A percentile compares a stretch with the other conserved stretches of the same genome.
Evolutionary conservation across 2,113 vertebrate genomes (phyloP).

Genomic region (Anarrhichthys ocellatus): DNA sequence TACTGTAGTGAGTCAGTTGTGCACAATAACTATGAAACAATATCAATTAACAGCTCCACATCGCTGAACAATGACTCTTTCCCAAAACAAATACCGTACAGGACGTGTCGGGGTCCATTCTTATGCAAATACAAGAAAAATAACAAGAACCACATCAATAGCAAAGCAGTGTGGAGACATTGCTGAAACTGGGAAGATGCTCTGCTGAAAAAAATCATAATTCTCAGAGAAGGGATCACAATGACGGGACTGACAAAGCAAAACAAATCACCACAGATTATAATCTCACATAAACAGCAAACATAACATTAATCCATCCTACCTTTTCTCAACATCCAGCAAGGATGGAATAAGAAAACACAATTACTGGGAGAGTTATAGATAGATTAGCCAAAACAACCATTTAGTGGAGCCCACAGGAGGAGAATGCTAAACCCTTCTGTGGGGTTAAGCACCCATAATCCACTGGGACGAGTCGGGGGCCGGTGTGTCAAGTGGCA

Average conservation of each 20-base stretch:
- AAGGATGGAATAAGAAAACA: constrained; percentile 75
- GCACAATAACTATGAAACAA: neutral
- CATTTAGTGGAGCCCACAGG: constrained; percentile 11
- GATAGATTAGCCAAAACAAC: constrained; percentile 31
- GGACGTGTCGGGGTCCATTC: neutral
- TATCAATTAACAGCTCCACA: neutral
- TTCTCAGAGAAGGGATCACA: neutral
- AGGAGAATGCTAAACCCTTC: constrained; percentile 29
- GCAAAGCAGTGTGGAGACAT: neutral
- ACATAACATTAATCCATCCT: constrained; percentile 54
- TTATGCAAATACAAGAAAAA: neutral
- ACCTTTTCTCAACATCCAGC: constrained; percentile 78
- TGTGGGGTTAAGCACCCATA: constrained; percentile 57
- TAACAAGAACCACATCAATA: neutral
- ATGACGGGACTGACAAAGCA: constrained; percentile 1
- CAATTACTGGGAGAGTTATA: constrained; percentile 67
- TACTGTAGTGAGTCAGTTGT: neutral
- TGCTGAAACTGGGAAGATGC: neutral
- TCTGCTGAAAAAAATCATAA: neutral
- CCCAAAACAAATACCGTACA: neutral
- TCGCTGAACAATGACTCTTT: neutral
- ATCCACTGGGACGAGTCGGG: constrained; percentile 59
- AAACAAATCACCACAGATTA: constrained; percentile 31
- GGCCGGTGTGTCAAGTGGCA: constrained; percentile 59
- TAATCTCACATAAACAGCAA: constrained; percentile 23